Conservation (phyloP, 2,888 invertebrate species). For the Allygus modestus region DNA sequence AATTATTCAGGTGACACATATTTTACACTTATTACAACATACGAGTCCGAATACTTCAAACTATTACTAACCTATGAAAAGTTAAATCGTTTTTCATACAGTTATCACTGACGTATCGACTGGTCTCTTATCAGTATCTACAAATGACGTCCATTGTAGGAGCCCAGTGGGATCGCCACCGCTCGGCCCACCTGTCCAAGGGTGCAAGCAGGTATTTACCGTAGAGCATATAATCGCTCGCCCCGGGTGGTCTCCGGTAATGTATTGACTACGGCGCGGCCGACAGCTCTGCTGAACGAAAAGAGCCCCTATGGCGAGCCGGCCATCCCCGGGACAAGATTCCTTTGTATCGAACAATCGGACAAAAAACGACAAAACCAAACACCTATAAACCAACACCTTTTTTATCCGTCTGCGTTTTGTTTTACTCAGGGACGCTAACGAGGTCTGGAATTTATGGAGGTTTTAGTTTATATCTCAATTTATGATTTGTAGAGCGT, state of each 20-base stretch:
- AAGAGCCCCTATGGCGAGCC: slow-evolving; percentile 65
- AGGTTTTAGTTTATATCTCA: slow-evolving; percentile 57
- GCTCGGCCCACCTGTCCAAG: background rate
- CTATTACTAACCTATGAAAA: too few species aligned
- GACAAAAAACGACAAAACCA: slow-evolving; percentile 60
- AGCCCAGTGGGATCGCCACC: slow-evolving; percentile 29
- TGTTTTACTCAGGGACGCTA: slow-evolving; percentile 30
- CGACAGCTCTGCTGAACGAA: slow-evolving; percentile 65
- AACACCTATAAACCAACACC: slow-evolving; percentile 64
- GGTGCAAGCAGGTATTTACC: slow-evolving; percentile 62
- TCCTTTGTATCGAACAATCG: slow-evolving; percentile 60
- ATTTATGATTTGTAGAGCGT: slow-evolving; percentile 50
- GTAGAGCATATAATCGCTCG: slow-evolving; percentile 64
- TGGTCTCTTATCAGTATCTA: slow-evolving; percentile 5
- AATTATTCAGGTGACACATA: too few species aligned
- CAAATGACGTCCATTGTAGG: slow-evolving; percentile 43
- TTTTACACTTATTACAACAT: too few species aligned
- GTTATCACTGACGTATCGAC: slow-evolving; percentile 16
- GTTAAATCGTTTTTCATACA: background rate
- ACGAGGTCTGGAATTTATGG: slow-evolving; percentile 52
- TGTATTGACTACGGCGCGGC: slow-evolving; percentile 62
- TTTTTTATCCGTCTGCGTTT: slow-evolving; percentile 59
- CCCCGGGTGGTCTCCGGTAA: slow-evolving; percentile 64
- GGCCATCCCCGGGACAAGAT: slow-evolving; percentile 56
- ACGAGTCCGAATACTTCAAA: too few species aligned